Evolutionary conservation across 1,140 invertebrate species (phyloP).

Genomic region (Tetragonula clypearis): DNA sequence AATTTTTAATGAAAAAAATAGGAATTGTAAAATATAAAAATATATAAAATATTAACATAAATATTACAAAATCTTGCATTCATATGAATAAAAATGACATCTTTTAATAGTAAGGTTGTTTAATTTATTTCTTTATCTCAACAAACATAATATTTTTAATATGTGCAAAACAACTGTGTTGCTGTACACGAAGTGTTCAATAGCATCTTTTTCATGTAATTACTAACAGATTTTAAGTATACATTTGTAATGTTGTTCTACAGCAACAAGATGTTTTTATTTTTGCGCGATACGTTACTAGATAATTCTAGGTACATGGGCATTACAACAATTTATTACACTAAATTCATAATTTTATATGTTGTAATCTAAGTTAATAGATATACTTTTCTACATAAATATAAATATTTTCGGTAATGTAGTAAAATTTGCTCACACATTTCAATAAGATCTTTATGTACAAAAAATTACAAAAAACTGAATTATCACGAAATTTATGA

Average conservation of each 20-base stretch:
- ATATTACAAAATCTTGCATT: neutral
- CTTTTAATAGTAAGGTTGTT: slow-evolving; percentile 29
- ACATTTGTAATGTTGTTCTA: slow-evolving; percentile 38
- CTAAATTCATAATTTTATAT: slow-evolving; percentile 54
- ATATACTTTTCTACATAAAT: slow-evolving; percentile 55
- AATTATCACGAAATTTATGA: slow-evolving; percentile 53
- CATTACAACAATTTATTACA: slow-evolving; percentile 70
- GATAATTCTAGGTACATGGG: slow-evolving; percentile 61
- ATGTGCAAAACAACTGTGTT: slow-evolving; percentile 52
- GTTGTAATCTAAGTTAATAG: slow-evolving; percentile 51
- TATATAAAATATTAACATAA: neutral
- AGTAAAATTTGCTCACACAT: slow-evolving; percentile 51
- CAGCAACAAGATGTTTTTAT: slow-evolving; percentile 48
- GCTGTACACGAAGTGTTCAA: slow-evolving; percentile 29
- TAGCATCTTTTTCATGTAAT: slow-evolving; percentile 22
- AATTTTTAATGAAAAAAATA: neutral
- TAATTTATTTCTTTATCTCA: slow-evolving; percentile 63
- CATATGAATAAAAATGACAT: neutral
- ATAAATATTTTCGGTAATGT: slow-evolving; percentile 52
- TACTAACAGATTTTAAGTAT: slow-evolving; percentile 29
- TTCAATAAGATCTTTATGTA: slow-evolving; percentile 64
- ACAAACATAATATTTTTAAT: slow-evolving; percentile 59
- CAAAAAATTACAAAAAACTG: slow-evolving; percentile 70
- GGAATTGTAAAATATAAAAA: neutral
- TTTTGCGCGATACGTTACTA: slow-evolving; percentile 57